These are phyloP conservation scores for Copidosoma floridanum DNA, from an alignment of 1,140 invertebrate genomes.

Conservation along the genomic window DNA sequence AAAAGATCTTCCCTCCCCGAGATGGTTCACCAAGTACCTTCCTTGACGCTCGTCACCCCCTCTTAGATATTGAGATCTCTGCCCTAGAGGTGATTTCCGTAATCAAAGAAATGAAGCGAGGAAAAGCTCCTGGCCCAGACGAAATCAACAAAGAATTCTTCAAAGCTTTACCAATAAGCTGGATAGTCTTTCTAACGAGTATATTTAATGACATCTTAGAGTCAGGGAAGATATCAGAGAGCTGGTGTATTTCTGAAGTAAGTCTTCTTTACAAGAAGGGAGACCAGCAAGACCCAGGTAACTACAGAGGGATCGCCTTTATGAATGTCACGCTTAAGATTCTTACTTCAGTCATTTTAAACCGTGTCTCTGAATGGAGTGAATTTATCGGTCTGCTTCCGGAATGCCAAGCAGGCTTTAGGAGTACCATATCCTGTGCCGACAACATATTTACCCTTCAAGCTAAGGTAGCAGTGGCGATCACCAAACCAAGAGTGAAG, in stretches of 20 bases:
- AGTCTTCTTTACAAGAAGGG: conserved; percentile 32
- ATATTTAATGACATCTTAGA: conserved; percentile 20
- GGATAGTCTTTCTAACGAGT: background rate
- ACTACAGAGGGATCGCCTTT: conserved; percentile 35
- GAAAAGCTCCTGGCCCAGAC: conserved; percentile 28
- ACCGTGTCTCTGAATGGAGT: conserved; percentile 23
- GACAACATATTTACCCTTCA: conserved; percentile 35
- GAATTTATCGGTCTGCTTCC: conserved; percentile 28
- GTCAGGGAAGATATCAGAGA: background rate
- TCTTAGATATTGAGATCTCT: conserved; percentile 15
- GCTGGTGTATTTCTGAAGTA: conserved; percentile 14
- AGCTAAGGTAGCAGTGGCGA: too few species aligned
- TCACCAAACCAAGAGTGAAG: conserved; percentile 1
- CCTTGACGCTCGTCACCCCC: conserved; percentile 1
- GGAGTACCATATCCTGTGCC: conserved; percentile 25
- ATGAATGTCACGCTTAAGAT: conserved; percentile 31
- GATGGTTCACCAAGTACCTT: background rate
- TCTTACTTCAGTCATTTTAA: conserved; percentile 24
- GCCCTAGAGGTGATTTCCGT: background rate
- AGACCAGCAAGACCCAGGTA: conserved; percentile 24
- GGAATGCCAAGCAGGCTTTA: conserved; percentile 34
- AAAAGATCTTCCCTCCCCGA: background rate
- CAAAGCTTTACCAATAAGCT: conserved; percentile 9
- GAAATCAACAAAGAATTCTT: conserved; percentile 22
- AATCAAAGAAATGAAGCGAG: conserved; percentile 13